These are phyloP conservation scores for Anarsia innoxiella DNA, from an alignment of 2,888 invertebrate species.

Conservation along the genomic window DNA sequence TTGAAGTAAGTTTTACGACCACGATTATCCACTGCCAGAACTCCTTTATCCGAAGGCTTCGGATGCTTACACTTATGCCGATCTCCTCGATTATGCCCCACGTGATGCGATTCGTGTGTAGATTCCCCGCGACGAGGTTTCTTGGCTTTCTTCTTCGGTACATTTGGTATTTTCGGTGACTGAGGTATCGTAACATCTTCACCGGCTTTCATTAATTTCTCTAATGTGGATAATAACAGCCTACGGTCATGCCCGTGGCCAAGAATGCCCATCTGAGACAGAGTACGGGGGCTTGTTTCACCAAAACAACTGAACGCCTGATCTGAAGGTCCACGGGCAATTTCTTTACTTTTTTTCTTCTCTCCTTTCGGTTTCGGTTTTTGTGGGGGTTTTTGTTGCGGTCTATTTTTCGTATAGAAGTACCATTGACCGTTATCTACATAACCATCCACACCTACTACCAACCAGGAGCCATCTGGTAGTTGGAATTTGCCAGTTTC, in stretches of 20 bases:
- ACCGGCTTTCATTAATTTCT: constrained; percentile 43
- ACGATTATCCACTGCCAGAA: constrained; percentile 40
- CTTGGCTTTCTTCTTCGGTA: constrained; percentile 15
- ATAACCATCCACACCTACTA: constrained; percentile 59
- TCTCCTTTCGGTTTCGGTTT: constrained; percentile 1
- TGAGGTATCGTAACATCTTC: constrained; percentile 45
- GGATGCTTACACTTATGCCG: constrained; percentile 42
- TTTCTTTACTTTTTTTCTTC: neutral
- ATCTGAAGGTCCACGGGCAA: constrained; percentile 25
- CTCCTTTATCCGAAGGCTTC: constrained; percentile 47
- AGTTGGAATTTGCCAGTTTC: constrained; percentile 54
- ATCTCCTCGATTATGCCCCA: constrained; percentile 25
- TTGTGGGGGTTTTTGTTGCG: neutral
- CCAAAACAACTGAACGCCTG: constrained; percentile 61
- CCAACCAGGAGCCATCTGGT: constrained; percentile 41
- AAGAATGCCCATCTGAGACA: constrained; percentile 56
- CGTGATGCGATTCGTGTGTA: constrained; percentile 1
- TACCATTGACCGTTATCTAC: constrained; percentile 51
- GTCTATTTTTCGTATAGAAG: constrained; percentile 35
- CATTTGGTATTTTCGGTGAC: constrained; percentile 29
- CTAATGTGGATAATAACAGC: constrained; percentile 37
- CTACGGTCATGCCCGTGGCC: constrained; percentile 60
- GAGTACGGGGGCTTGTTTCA: constrained; percentile 39
- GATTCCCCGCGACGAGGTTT: constrained; percentile 8
- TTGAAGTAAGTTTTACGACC: constrained; percentile 55